phyloP scores from a whole-genome alignment of 2,888 invertebrate genomes.

The Carabus problematicus region DNA sequence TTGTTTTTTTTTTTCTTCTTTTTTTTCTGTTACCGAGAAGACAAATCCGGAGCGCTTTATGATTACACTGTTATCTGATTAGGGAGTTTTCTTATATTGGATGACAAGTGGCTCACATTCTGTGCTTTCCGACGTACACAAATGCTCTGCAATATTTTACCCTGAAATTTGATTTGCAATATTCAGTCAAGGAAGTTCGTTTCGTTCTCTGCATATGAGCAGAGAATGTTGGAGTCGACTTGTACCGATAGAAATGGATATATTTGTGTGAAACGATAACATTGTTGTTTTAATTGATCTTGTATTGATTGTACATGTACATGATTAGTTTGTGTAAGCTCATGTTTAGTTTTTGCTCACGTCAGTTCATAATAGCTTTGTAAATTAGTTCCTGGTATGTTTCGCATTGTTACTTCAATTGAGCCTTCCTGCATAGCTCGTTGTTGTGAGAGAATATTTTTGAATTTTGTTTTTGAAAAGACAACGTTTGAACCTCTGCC shows the following conservation, averaged over 20 bases:
- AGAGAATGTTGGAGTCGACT: no score
- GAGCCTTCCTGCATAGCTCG: no score
- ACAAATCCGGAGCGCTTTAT: conserved; percentile 47
- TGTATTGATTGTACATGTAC: neutral
- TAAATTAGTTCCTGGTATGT: no score
- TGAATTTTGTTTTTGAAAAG: no score
- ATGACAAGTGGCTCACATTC: conserved; percentile 1
- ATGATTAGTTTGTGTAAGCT: no score
- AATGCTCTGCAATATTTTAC: conserved; percentile 34
- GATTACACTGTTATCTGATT: conserved; percentile 49
- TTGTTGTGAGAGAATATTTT: no score
- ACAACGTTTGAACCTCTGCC: no score
- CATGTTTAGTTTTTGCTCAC: no score
- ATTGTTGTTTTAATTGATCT: neutral
- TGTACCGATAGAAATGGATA: neutral
- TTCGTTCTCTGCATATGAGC: conserved; percentile 5
- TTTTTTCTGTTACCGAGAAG: conserved; percentile 18
- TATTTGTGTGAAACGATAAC: conserved; percentile 1
- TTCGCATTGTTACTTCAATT: no score
- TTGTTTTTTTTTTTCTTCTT: conserved; percentile 49
- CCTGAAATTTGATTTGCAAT: conserved; percentile 37
- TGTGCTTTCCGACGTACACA: no score
- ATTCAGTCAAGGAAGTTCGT: conserved; percentile 31
- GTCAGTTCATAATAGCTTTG: no score
- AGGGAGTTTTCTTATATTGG: conserved; percentile 47